A percentile compares a stretch with the other conserved stretches of the same genome.
Conservation (phyloP, 2,888 invertebrate genomes). For the Neoascia interrupta region DNA sequence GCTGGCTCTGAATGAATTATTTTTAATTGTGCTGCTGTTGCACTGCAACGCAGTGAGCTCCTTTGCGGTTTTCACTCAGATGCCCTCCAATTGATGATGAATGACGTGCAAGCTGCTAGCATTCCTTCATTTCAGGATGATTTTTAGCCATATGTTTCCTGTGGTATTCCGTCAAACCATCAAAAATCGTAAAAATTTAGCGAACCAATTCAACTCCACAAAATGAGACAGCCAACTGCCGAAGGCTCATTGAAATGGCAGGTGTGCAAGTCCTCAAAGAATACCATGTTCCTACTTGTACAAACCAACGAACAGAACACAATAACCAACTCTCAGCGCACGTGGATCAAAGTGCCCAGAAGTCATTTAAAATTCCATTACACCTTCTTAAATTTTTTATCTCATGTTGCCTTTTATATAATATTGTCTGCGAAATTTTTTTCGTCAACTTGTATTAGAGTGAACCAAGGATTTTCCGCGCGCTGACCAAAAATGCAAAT, state of each 20-base stretch:
- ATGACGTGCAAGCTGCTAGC: conserved; percentile 62
- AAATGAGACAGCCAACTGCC: background rate
- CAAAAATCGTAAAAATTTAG: conserved; percentile 57
- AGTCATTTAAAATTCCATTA: conserved; percentile 65
- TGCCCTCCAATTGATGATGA: no score
- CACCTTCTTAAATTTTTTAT: conserved; percentile 52
- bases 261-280: conserved; percentile 26
- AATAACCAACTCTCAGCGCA: conserved; percentile 19
- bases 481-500: conserved; percentile 57
- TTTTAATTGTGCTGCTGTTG: conserved; percentile 21
- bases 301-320: background rate
- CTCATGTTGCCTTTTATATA: background rate
- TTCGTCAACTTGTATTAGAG: background rate
- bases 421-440: background rate
- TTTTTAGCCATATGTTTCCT: conserved; percentile 13
- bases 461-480: background rate
- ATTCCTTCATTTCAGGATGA: conserved; percentile 26
- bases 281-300: background rate
- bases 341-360: conserved; percentile 43
- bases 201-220: conserved; percentile 29
- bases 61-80: conserved; percentile 7
- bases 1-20: conserved; percentile 32
- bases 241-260: conserved; percentile 11
- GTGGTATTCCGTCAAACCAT: conserved; percentile 31
- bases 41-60: conserved; percentile 5